These are phyloP conservation scores for Oncorhynchus keta DNA, from an alignment of 2,113 vertebrate species.

Conservation along the genomic window DNA sequence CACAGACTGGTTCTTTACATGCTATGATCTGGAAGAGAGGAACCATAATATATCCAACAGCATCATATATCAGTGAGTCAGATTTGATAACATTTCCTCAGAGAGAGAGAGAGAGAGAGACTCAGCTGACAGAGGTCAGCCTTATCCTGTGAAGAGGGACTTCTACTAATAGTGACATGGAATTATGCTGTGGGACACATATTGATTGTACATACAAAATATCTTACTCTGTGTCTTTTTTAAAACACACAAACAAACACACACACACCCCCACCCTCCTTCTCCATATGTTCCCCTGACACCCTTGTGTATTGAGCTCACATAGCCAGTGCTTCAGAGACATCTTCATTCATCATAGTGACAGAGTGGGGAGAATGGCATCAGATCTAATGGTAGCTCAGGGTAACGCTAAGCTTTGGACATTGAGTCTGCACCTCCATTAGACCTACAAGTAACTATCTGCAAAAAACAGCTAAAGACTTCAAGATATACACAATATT, in stretches of 20 bases:
- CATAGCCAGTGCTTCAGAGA: constrained; percentile 37
- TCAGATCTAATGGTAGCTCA: constrained; percentile 37
- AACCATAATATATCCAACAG: constrained; percentile 18
- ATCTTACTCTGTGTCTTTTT: not conserved
- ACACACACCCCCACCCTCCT: constrained; percentile 11
- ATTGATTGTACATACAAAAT: constrained; percentile 31
- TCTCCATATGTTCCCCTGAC: constrained; percentile 11
- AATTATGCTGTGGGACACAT: constrained; percentile 44
- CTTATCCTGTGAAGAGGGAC: constrained; percentile 44
- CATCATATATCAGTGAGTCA: constrained; percentile 53
- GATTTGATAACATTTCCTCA: constrained; percentile 46
- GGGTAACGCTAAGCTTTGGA: constrained; percentile 30
- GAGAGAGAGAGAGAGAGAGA: not conserved
- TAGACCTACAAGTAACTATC: not conserved
- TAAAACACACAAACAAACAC: constrained; percentile 2
- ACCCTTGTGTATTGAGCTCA: constrained; percentile 33
- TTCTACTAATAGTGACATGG: constrained; percentile 20
- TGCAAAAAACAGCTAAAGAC: not conserved
- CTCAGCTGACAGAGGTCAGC: constrained; percentile 54
- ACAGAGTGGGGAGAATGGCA: constrained; percentile 42
- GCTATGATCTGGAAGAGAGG: constrained; percentile 42
- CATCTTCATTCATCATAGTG: constrained; percentile 53
- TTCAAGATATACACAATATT: too few relatives aligned
- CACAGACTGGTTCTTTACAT: constrained; percentile 18
- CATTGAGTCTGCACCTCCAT: not conserved